Base-by-base conservation (phyloP, 37 sponge, comb jelly and placozoan species). In the Eunapius fragilis region DNA sequence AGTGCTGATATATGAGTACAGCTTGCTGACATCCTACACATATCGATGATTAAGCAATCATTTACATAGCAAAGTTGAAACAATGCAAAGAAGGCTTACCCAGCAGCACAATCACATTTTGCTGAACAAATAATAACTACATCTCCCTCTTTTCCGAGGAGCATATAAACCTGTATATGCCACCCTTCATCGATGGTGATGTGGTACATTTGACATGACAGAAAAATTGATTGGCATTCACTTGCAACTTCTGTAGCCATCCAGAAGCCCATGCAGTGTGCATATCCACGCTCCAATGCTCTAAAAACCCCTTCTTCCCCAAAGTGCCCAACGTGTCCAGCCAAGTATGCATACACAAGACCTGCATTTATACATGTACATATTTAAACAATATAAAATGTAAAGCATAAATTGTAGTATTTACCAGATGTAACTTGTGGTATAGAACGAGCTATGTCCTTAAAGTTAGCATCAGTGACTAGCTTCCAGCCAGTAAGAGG, bases 1-100 rank as follows among this genome's bases (percentile, higher is more conserved):
- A 92, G 34, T 80, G 85, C 88, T 35, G 92, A 92, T n/a, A 92
- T 72, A 74, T 92, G 88, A 47, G 91, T 91, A 47, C 86, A 86
- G 83, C 83, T 86, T 36, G 87, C 91, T 78, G 91, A 86, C 76
- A 41, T 70, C 67, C 85, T 85, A 47, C 74, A 89, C 24, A 23
- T 41, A 25, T 70, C 13, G 67, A 81, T 24, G 31, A 68, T 23
- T 24, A 48, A 22, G 24, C 25, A 26, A 31, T 24, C 24, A 24
- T 71, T 33, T 73, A 74, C 24, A 25, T 68, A 32, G 24, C 23
- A 47, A 37, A 49, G 32, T 31, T 25, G 30, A 31, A 31, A 68
- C 14, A 67, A 74, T 73, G 70, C 10, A 25, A 72, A 25, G 23
- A n/a, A 37, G 22, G 80, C 85, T 49, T 84, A 92, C 88, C 92